Base-by-base conservation (phyloP, 2,797 vertebrate species). In the Lagocephalus sceleratus region DNA sequence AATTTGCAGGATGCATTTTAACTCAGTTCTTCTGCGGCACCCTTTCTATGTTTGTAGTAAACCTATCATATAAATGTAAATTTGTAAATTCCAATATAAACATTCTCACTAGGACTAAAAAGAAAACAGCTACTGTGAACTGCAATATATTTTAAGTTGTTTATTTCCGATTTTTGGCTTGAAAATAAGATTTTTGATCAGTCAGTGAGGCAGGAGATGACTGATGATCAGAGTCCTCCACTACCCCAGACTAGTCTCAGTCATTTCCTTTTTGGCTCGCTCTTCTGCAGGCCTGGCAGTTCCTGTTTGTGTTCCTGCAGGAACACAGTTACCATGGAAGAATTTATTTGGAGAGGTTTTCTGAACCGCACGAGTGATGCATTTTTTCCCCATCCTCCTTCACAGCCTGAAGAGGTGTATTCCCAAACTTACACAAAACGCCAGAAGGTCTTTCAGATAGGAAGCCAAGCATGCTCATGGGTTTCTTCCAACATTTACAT, bases 291-390 rank as follows among this genome's bases (percentile, higher is more conserved):
- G 47, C 71, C 74, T 68, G 66, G 52, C 75, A 49, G 57, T 86
- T 88, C 82, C 83, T 90, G 89, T 90, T 89, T 87, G 81, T 70
- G 76, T 84, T 87, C 68, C 74, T 76, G 60, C 48, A 73, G 67
- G 65, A 78, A 54, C 39, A 51, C 67, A 54, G 44, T 76, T n/a
- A 46, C 69, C 51, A 58, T 62, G 69, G 79, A 78, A 66, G 49
- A 52, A 66, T 83, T 66, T 5, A 40, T 67, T 63, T 76, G 76
- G 75, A 75, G 62, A 0, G 35, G 35, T 40, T 68, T 61, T 68
- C 69, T 41, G 32, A 1, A 76, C 56, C 60, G 20, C 49, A 20
- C 55, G 5, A 60, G 67, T 70, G 77, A 76, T 65, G 12, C 68
- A 57, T 57, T 68, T 35, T 73, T 75, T 74, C 71, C 76, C 65